Base-by-base conservation (phyloP, 2,797 vertebrate genomes). In the Eutrigla gurnardus region DNA sequence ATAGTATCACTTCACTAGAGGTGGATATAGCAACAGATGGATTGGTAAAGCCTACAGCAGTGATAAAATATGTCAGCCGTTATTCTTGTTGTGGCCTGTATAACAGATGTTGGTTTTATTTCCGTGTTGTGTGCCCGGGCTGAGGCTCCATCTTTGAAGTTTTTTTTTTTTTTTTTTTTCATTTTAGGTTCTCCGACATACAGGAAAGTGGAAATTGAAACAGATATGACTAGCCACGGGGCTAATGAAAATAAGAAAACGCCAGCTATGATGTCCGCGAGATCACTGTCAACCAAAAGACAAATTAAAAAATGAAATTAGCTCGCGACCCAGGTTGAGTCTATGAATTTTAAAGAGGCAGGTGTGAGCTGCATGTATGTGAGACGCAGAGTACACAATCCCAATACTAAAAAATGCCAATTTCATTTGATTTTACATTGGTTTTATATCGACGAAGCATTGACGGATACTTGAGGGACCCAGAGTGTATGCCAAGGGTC, bases 21-120 rank as follows among this genome's bases (percentile, higher is more conserved):
- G 81, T 87, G 75, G 73, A 84, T 87, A 84, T 81, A 88, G 89
- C 84, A 88, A 88, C 87, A 91, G 88, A 91, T 88, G 84, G 82
- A 91, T 87, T 73, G 85, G 67, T 86, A 65, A 88, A 88, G 84
- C 77, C 83, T 81, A 81, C 75, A 79, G 79, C 78, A 67, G 61
- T 40, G 62, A 82, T 81, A 75, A 84, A 75, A 75, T 73, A 77
- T 58, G 77, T 81, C 75, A 75, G 75, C 79, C 70, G n/a, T 83
- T 85, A 70, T 77, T 86, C 73, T 80, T 80, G 79, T 76, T 70
- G 64, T 25, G 63, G 75, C 52, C 78, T 80, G 46, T 75, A 13
- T 32, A 82, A 77, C 81, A 92, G 85, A 86, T 90, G 89, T 83
- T 85, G 57, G 75, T 67, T 93, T 89, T 80, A 77, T 77, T 80